Percentiles rank a stretch among this genome's conserved stretches.
Conservation (phyloP, 2,113 vertebrate genomes). For the Henicopernis longicauda region DNA sequence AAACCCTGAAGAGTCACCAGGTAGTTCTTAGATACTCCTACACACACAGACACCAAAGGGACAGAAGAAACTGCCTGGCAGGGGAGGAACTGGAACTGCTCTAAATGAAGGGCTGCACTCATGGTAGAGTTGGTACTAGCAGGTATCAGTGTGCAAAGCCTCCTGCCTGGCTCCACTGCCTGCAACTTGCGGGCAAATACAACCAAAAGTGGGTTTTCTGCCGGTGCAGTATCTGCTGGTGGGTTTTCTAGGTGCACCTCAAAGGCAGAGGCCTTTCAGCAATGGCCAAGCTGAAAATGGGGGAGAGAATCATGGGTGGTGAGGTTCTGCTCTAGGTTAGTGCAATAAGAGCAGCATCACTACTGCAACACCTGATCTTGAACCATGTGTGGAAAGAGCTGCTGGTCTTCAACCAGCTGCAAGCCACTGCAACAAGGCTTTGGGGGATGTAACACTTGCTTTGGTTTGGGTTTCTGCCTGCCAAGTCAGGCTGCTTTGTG, state of each 20-base stretch:
- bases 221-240: neutral
- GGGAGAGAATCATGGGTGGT: rapidly evolving
- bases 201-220: neutral
- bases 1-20: neutral
- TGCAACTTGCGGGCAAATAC: neutral
- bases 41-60: neutral
- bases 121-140: neutral
- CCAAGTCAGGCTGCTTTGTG: neutral
- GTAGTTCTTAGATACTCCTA: neutral
- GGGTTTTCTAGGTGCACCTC: neutral
- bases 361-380: neutral
- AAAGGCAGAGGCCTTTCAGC: neutral
- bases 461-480: neutral
- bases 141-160: neutral
- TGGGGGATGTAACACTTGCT: rapidly evolving
- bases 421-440: neutral
- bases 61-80: neutral
- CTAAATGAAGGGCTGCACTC: neutral
- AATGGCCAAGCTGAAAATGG: neutral
- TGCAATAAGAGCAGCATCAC: neutral
- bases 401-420: neutral
- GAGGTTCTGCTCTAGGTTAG: neutral
- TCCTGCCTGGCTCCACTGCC: neutral
- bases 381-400: rapidly evolving
- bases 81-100: neutral